Evolutionary conservation across 2,113 vertebrate species (phyloP), one percentile per base, ranked within the genome.

Genomic region (Pygoscelis antarcticus): DNA sequence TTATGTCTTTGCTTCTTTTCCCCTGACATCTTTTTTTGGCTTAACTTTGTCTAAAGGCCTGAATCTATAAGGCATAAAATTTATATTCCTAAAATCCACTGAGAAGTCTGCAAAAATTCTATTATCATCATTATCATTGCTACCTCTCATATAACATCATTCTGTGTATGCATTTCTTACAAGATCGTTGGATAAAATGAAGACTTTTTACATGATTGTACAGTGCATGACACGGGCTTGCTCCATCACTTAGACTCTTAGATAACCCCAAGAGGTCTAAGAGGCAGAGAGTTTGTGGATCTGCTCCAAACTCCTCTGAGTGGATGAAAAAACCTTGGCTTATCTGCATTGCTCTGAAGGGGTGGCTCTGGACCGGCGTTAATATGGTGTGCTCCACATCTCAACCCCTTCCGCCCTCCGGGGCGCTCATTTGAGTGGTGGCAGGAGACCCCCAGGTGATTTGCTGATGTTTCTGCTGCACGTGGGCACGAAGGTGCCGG

Each of bases 401-500:
- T 82, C n/a, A 38, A 5, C 3, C 7, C 3, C 8, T 71, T 81
- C 38, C 72, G 60, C 5, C 12, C 8, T 78, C 20, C 4, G 54
- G 44, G 34, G 3, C 6, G 6, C 19, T n/a, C 2, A 0, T 36
- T n/a, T 55, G n/a, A 55, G 22, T 4, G 21, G 20, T 69, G 36
- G 8, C 3, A 57, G 34, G 71, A 81, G 36, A 77, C 1, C 9
- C 9, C 4, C 20, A 42, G 13, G n/a, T 62, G 47, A 15, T 60
- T 76, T 85, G 17, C 42, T 89, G 55, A 12, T 10, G 30, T 54
- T 93, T 61, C 55, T 91, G 22, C 18, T 70, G 40, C 16, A 27
- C 0, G 0, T 40, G 36, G 26, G 17, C 22, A 47, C 26, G 5
- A 8, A 26, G 7, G 15, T 11, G 7, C 14, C 6, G 2, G 40